A percentile compares a stretch with the other conserved stretches of the same genome.
Evolutionary conservation across 2,888 invertebrate genomes (phyloP).

Genomic region (Campaea margaritaria): DNA sequence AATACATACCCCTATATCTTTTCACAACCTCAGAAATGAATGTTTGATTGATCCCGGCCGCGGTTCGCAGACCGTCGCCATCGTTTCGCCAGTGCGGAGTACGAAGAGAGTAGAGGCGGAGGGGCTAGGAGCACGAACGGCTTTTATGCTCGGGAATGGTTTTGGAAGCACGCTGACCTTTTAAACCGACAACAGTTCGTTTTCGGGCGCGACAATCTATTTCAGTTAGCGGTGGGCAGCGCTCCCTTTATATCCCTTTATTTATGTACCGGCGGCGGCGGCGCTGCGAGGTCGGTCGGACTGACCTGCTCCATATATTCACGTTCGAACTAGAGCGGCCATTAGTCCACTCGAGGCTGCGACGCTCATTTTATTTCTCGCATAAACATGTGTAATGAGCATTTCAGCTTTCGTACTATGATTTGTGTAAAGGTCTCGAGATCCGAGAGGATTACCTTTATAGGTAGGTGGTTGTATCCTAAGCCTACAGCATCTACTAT

Average conservation of each 20-base stretch:
- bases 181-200: slow-evolving; percentile 17
- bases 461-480: too few species aligned
- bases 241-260: slow-evolving; percentile 28
- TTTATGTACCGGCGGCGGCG: slow-evolving; percentile 10
- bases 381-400: neutral
- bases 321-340: slow-evolving; percentile 25
- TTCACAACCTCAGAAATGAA: slow-evolving; percentile 18
- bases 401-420: neutral
- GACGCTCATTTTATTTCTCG: slow-evolving; percentile 3
- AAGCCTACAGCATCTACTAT: too few species aligned
- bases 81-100: neutral
- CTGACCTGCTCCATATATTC: slow-evolving; percentile 27
- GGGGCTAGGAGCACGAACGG: slow-evolving; percentile 3
- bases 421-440: too few species aligned
- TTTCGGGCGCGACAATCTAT: slow-evolving; percentile 28
- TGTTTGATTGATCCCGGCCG: slow-evolving; percentile 17
- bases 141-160: slow-evolving; percentile 10
- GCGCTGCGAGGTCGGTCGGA: slow-evolving; percentile 4
- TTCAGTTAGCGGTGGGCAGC: slow-evolving; percentile 20
- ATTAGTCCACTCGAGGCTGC: slow-evolving; percentile 6
- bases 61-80: neutral
- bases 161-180: slow-evolving; percentile 19
- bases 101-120: too few species aligned
- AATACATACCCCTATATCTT: slow-evolving; percentile 20
- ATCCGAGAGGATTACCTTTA: too few species aligned